Base-by-base conservation (phyloP, 2,797 vertebrate genomes). In the Urophycis tenuis region DNA sequence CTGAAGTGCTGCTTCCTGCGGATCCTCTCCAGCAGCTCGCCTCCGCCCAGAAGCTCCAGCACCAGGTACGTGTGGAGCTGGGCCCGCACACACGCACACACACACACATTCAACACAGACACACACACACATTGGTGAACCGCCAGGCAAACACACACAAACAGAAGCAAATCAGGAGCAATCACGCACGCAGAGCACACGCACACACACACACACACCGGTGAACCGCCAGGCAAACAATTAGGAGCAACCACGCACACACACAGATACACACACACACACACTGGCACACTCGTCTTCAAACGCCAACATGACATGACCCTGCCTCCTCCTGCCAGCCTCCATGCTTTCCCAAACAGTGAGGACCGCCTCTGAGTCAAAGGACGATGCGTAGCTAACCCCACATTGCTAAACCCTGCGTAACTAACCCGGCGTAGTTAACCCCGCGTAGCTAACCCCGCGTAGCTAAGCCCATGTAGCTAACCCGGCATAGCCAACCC, bases 31-130 rank as follows among this genome's bases (percentile, higher is more conserved):
- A 99, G 94, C 86, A 99, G 90, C 87, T 99, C 98, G 17, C 98
- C 97, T 41, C 98, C 98, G 30, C 95, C 95, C 32, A 99, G 92
- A 81, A 98, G 92, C 82, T 99, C 98, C 95, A 99, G 94, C 71
- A 99, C 96, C 74, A 99, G 91, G 86, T 95, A 99, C 0, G 97
- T 96, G 88, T 99, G 98, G 81, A 99, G 95, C 98, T 99, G 0
- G 22, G 60, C 53, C 64, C 8, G 35, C 9, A 72, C 39, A 39
- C 34, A 75, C 29, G 83, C 32, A 76, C 34, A 83, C 77, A 77
- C 35, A 85, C 0, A 72, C 9, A 1, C 73, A 29, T 29, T 77
- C 83, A 71, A 53, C 73, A 72, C 45, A 64, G 34, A n/a, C n/a
- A 12, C 5, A 75, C 33, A 71, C 25, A 17, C 31, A 32, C 53